Conservation (phyloP, 2,113 vertebrate genomes). For the Macquaria ambigua region DNA sequence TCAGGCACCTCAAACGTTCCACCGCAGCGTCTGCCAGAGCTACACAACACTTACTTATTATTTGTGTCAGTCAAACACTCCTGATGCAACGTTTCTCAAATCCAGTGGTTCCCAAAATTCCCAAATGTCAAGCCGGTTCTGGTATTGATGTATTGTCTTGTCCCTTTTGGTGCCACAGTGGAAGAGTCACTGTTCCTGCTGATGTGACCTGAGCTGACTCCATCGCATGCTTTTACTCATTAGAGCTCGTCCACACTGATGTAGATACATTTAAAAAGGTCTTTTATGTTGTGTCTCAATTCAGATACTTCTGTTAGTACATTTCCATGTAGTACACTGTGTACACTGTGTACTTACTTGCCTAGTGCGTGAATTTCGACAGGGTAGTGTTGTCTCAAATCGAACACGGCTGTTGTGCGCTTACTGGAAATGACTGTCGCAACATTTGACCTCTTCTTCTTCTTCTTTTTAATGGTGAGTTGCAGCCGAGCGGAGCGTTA, state of each 20-base stretch:
- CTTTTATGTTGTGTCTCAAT: conserved; percentile 5
- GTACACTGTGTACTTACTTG: too few species aligned
- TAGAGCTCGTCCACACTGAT: neutral
- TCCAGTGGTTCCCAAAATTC: neutral
- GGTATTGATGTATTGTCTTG: neutral
- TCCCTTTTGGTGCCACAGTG: neutral
- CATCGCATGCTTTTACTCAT: conserved; percentile 1
- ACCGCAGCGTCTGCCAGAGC: neutral
- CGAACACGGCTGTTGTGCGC: too few species aligned
- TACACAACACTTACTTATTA: neutral
- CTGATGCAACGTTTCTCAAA: neutral
- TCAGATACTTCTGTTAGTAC: too few species aligned
- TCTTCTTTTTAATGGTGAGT: too few species aligned
- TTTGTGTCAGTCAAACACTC: conserved; percentile 5
- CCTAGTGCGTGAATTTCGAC: too few species aligned
- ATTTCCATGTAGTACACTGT: too few species aligned
- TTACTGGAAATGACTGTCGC: too few species aligned
- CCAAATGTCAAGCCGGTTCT: neutral
- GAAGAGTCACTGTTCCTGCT: neutral
- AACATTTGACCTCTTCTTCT: too few species aligned
- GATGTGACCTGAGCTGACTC: conserved; percentile 20
- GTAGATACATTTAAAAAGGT: neutral
- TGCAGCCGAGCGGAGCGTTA: too few species aligned
- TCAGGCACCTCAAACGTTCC: conserved; percentile 34
- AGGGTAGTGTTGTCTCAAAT: too few species aligned